Evolutionary conservation across 2,797 vertebrate species (phyloP).

Genomic region (Zalophus californianus): DNA sequence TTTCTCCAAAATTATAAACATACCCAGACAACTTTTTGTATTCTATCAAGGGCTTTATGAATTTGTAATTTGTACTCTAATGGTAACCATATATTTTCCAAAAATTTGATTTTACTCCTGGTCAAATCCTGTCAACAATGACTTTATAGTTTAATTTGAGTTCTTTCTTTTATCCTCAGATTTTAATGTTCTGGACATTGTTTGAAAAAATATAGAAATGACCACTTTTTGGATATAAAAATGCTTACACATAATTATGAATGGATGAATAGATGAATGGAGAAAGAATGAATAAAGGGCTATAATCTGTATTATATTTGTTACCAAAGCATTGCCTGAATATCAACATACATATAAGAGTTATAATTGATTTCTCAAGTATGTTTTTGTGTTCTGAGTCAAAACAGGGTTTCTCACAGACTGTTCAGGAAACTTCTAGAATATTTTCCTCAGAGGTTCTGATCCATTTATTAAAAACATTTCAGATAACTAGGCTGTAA

Average conservation of each 20-base stretch:
- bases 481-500: neutral
- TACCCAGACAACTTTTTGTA: neutral
- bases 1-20: neutral
- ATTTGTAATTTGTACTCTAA: neutral
- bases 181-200: neutral
- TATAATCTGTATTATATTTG: neutral
- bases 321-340: neutral
- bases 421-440: neutral
- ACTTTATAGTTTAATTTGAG: neutral
- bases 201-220: slow-evolving; percentile 46
- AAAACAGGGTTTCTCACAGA: neutral
- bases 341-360: neutral
- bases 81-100: slow-evolving; percentile 1
- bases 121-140: neutral
- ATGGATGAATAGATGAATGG: neutral
- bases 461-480: slow-evolving; percentile 23
- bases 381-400: neutral
- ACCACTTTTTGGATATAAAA: slow-evolving; percentile 21
- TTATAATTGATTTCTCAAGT: neutral
- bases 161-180: slow-evolving; percentile 5
- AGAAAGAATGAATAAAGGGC: neutral
- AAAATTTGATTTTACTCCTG: neutral
- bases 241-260: neutral
- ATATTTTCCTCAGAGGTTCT: slow-evolving; percentile 32
- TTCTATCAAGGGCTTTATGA: neutral